A percentile compares a stretch with the other conserved stretches of the same genome.
phyloP scores from a whole-genome alignment of 2,113 vertebrate species.

The Thalassarche chlororhynchos region DNA sequence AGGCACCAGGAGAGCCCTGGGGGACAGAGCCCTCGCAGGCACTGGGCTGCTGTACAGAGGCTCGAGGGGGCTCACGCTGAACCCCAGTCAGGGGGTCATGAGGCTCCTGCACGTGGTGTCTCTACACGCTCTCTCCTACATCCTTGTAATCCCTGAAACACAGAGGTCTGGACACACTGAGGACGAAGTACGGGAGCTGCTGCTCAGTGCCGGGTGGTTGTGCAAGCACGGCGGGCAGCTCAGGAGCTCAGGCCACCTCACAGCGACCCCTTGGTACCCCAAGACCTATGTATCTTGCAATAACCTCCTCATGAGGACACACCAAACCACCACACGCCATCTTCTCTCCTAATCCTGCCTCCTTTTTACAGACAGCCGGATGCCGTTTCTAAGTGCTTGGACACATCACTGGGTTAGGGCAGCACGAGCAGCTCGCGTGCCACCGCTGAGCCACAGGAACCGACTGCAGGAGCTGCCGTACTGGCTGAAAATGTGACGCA shows the following conservation, averaged over 20 bases:
- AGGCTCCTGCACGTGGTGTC: not conserved
- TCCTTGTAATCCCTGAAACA: not conserved
- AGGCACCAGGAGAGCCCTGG: not conserved
- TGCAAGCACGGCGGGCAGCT: not conserved
- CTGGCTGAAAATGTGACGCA: accelerated
- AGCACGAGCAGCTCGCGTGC: not conserved
- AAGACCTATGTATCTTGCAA: accelerated
- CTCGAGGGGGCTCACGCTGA: not conserved
- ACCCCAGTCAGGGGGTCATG: not conserved
- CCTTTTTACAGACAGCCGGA: not conserved
- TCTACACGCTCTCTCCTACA: not conserved
- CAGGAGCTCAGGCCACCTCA: not conserved
- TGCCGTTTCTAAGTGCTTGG: not conserved
- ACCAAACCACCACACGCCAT: not conserved
- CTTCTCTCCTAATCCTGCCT: not conserved
- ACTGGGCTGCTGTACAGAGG: not conserved
- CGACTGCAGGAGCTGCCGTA: not conserved
- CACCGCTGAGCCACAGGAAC: not conserved
- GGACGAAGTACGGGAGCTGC: accelerated
- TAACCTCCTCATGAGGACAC: not conserved
- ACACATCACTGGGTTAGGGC: not conserved
- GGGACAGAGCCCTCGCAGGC: not conserved
- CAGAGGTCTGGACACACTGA: not conserved
- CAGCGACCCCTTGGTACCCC: not conserved
- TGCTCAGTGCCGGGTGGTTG: not conserved